phyloP scores from a whole-genome alignment of 2,888 invertebrate species.

The Vannuccia rotundouncinata region DNA sequence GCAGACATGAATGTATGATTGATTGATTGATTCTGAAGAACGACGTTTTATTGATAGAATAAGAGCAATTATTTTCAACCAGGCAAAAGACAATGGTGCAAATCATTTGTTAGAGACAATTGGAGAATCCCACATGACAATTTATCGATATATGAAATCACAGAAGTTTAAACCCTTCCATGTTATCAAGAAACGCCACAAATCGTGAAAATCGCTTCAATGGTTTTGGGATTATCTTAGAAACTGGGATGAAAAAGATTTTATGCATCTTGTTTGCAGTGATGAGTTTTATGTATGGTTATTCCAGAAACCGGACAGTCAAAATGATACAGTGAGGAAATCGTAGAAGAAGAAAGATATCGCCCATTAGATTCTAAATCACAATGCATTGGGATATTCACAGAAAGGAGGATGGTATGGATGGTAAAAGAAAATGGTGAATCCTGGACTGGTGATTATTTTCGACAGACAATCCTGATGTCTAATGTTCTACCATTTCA shows the following conservation, averaged over 20 bases:
- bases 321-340: background rate
- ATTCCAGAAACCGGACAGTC: background rate
- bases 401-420: slow-evolving; percentile 3
- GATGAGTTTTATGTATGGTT: background rate
- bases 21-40: background rate
- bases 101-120: background rate
- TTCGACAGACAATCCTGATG: background rate
- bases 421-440: background rate
- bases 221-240: too few relatives aligned
- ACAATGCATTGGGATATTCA: slow-evolving; percentile 17
- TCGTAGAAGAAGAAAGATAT: background rate
- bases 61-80: background rate
- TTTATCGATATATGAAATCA: background rate
- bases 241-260: background rate
- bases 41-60: background rate
- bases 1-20: too few relatives aligned
- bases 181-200: too few relatives aligned
- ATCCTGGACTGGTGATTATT: background rate
- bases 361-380: background rate
- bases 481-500: background rate
- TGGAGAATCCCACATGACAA: background rate
- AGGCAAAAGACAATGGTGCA: background rate
- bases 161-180: too few relatives aligned
- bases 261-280: background rate
- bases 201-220: too few relatives aligned